Conservation (phyloP, 2,888 invertebrate species). For the Pimpla rufipes region DNA sequence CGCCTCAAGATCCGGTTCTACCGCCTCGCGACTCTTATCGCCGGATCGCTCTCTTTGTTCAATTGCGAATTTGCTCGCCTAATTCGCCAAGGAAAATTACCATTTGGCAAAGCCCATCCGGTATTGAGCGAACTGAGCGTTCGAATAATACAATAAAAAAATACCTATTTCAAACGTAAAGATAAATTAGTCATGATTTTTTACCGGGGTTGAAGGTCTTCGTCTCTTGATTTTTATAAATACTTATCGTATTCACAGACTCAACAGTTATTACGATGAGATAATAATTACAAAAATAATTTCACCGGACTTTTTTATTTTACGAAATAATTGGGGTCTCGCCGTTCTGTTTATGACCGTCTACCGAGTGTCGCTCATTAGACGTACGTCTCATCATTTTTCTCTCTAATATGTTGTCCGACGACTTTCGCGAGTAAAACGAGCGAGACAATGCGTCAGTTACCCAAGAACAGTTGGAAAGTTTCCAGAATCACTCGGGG, state of each 20-base stretch:
- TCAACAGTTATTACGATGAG: no score
- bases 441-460: slow-evolving; percentile 22
- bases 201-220: no score
- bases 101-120: neutral
- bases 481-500: slow-evolving; percentile 39
- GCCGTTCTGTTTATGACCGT: no score
- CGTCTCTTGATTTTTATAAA: no score
- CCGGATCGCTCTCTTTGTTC: neutral
- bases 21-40: neutral
- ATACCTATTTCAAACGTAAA: no score
- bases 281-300: no score
- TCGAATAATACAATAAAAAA: no score
- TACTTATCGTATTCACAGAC: no score
- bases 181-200: no score
- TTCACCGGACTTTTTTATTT: no score
- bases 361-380: no score
- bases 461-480: slow-evolving; percentile 51
- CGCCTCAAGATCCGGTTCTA: slow-evolving; percentile 6
- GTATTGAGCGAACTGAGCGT: neutral
- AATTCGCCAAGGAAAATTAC: neutral
- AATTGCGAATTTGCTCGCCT: neutral
- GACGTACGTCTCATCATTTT: neutral
- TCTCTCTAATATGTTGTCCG: neutral
- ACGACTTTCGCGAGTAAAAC: slow-evolving; percentile 24
- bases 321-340: no score